phyloP scores from a whole-genome alignment of 2,888 invertebrate species.

The Agrenia bidenticulata region DNA sequence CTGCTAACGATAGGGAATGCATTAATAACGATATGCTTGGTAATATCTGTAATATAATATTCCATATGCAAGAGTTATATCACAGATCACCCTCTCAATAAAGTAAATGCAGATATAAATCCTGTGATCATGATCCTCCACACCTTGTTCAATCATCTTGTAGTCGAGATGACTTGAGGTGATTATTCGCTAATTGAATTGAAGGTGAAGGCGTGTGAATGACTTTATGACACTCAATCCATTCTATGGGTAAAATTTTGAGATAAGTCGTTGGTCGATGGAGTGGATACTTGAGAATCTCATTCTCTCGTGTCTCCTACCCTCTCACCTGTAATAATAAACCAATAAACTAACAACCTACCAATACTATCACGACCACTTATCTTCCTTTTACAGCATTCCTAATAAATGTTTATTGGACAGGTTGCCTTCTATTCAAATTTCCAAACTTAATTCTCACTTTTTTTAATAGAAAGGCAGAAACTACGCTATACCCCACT shows the following conservation, averaged over 20 bases:
- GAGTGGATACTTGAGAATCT: neutral
- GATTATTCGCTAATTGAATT: conserved; percentile 10
- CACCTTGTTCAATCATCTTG: conserved; percentile 10
- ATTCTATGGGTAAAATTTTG: neutral
- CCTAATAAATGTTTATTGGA: conserved; percentile 9
- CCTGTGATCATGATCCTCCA: conserved; percentile 9
- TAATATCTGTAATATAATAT: no score
- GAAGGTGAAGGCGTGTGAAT: conserved; percentile 12
- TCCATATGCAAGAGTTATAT: neutral
- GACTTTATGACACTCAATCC: conserved; percentile 4
- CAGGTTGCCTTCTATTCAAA: neutral
- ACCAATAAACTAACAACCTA: no score
- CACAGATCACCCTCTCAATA: no score
- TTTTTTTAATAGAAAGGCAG: no score
- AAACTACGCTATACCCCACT: no score
- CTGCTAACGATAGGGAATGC: no score
- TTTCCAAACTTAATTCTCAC: neutral
- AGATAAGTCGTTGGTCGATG: no score
- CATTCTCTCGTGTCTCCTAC: no score
- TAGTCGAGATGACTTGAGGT: neutral
- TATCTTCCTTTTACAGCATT: conserved; percentile 5
- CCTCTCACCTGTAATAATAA: no score
- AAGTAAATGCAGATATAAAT: neutral
- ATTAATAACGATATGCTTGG: no score
- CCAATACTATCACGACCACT: neutral